These are phyloP conservation scores for Hyles euphorbiae DNA, from an alignment of 1,140 invertebrate genomes.

Conservation along the genomic window DNA sequence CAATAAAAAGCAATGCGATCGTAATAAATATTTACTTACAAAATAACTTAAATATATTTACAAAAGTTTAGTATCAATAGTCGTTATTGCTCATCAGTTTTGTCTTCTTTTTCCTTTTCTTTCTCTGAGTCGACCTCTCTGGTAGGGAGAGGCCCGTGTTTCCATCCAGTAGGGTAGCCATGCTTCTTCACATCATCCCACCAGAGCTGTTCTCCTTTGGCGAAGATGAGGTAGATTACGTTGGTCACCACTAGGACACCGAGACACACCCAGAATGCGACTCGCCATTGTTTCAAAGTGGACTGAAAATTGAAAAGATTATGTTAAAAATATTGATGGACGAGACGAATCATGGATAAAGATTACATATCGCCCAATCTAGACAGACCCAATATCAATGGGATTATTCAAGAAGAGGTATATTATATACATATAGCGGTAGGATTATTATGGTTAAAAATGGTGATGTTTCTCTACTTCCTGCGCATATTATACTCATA, in stretches of 20 bases:
- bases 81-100: slow-evolving; percentile 19
- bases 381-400: too few species aligned
- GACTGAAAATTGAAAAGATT: slow-evolving; percentile 75
- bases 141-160: slow-evolving; percentile 47
- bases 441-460: too few species aligned
- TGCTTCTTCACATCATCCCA: slow-evolving; percentile 79
- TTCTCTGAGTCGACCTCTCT: slow-evolving; percentile 41
- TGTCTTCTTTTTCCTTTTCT: slow-evolving; percentile 31
- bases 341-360: slow-evolving; percentile 1
- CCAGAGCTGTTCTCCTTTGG: slow-evolving; percentile 81
- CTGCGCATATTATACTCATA: too few species aligned
- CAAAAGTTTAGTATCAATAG: slow-evolving; percentile 12
- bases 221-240: slow-evolving; percentile 82
- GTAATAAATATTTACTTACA: background rate
- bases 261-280: slow-evolving; percentile 88
- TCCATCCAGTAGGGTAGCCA: slow-evolving; percentile 57
- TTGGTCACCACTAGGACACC: slow-evolving; percentile 83
- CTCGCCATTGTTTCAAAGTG: slow-evolving; percentile 83
- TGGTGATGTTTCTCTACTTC: too few species aligned
- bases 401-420: too few species aligned
- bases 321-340: too few species aligned
- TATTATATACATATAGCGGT: too few species aligned
- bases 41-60: slow-evolving; percentile 16
- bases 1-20: too few species aligned
- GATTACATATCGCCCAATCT: too few species aligned